These are phyloP conservation scores for Drosophila albomicans DNA, from an alignment of 1,140 invertebrate species.

Conservation along the genomic window DNA sequence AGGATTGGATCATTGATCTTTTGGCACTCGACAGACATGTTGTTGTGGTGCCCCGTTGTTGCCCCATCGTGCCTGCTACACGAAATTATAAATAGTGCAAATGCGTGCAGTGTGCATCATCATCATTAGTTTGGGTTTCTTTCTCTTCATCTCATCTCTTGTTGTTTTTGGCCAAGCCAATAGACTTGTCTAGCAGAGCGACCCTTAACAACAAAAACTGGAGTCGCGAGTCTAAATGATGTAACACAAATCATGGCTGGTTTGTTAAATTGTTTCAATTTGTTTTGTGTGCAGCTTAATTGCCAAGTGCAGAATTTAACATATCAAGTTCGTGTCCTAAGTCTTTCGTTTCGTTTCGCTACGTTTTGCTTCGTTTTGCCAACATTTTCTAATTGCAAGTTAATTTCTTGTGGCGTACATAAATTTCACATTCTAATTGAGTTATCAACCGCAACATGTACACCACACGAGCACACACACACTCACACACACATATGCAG, in stretches of 20 bases:
- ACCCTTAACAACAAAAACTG: conserved; percentile 21
- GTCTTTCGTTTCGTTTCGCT: conserved; percentile 71
- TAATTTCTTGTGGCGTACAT: conserved; percentile 83
- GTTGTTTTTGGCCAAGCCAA: conserved; percentile 56
- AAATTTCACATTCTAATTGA: conserved; percentile 84
- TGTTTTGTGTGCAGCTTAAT: conserved; percentile 51
- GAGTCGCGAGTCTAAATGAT: conserved; percentile 39
- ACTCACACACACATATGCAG: neutral
- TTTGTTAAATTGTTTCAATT: conserved; percentile 79
- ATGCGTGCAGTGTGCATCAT: conserved; percentile 81
- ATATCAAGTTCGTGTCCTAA: conserved; percentile 77
- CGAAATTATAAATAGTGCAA: conserved; percentile 83
- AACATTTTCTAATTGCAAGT: conserved; percentile 83
- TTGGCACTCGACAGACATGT: conserved; percentile 70
- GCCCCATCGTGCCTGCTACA: conserved; percentile 34
- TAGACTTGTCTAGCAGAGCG: conserved; percentile 64
- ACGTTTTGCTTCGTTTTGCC: conserved; percentile 33
- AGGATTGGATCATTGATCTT: conserved; percentile 81
- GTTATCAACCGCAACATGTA: conserved; percentile 82
- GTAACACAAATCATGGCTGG: conserved; percentile 48
- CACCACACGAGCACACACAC: conserved; percentile 51
- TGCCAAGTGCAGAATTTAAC: conserved; percentile 20
- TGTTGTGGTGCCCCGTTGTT: conserved; percentile 11
- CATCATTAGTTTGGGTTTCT: conserved; percentile 67
- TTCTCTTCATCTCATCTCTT: neutral